Conservation (phyloP, 2,113 vertebrate genomes). For the Pterocles orientalis region DNA sequence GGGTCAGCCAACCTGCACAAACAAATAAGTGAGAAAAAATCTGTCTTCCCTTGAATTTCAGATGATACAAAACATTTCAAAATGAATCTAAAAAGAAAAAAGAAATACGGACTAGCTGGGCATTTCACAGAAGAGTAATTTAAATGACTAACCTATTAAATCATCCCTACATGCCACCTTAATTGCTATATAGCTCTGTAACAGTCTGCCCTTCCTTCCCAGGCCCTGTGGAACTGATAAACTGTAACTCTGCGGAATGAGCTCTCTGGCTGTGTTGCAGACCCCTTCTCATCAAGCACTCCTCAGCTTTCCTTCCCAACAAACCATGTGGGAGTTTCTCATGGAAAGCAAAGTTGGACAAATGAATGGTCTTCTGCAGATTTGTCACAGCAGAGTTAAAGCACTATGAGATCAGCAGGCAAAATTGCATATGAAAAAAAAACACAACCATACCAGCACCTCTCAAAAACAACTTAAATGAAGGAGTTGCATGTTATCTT, state of each 20-base stretch:
- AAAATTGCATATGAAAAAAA: background rate
- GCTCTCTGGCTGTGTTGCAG: background rate
- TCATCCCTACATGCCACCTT: background rate
- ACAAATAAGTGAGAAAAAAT: constrained; percentile 8
- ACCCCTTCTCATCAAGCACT: background rate
- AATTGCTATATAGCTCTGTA: constrained; percentile 3
- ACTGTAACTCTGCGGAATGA: background rate
- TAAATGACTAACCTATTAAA: constrained; percentile 38
- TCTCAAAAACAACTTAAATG: background rate
- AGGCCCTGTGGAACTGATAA: constrained; percentile 12
- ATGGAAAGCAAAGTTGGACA: background rate
- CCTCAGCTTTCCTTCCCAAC: background rate
- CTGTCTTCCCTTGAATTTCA: background rate
- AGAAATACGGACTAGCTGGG: background rate
- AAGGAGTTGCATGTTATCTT: background rate
- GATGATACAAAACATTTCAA: background rate
- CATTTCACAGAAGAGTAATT: constrained; percentile 20
- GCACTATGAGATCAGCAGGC: background rate
- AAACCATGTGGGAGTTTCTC: background rate
- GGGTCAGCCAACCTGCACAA: background rate
- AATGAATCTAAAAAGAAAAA: background rate
- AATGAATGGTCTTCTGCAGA: background rate
- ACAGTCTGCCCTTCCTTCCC: background rate
- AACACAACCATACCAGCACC: background rate
- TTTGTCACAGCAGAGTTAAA: background rate